Evolutionary conservation across 2,797 vertebrate genomes (phyloP).

Genomic region (Cryptoblepharus egeriae): DNA sequence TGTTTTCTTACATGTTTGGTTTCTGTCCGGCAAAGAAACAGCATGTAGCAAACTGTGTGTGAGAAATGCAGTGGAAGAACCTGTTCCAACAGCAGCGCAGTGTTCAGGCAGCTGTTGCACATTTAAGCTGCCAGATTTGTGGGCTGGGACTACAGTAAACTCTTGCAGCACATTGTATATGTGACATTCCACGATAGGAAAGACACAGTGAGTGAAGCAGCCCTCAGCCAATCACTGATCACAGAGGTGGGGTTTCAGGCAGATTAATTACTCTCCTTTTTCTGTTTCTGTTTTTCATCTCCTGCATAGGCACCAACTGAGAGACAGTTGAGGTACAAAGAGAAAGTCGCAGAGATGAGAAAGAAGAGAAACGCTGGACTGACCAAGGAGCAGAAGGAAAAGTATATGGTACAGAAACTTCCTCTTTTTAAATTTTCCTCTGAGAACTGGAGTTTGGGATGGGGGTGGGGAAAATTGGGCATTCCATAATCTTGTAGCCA

Average conservation of each 20-base stretch:
- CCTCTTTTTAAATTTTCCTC: not conserved
- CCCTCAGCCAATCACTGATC: not conserved
- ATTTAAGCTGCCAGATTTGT: not conserved
- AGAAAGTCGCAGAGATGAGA: conserved; percentile 95
- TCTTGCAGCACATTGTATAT: not conserved
- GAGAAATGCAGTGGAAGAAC: not conserved
- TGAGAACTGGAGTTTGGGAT: not conserved
- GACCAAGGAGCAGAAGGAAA: conserved; percentile 98
- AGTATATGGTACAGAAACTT: conserved; percentile 89
- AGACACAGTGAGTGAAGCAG: not conserved
- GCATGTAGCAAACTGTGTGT: not conserved
- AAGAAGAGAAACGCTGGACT: conserved; percentile 93
- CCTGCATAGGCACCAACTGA: conserved; percentile 89
- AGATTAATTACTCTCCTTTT: not conserved
- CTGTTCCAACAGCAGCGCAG: not conserved
- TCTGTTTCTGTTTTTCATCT: conserved; percentile 18
- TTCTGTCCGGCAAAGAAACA: not conserved
- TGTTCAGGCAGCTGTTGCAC: not conserved
- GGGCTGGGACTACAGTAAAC: not conserved
- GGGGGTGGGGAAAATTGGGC: not conserved
- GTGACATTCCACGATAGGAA: not conserved
- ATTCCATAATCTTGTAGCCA: not conserved
- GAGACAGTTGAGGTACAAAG: conserved; percentile 93
- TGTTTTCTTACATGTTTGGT: not conserved
- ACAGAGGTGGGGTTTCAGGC: not conserved